Conservation (phyloP, 2,888 invertebrate species). For the Beris chalybata region DNA sequence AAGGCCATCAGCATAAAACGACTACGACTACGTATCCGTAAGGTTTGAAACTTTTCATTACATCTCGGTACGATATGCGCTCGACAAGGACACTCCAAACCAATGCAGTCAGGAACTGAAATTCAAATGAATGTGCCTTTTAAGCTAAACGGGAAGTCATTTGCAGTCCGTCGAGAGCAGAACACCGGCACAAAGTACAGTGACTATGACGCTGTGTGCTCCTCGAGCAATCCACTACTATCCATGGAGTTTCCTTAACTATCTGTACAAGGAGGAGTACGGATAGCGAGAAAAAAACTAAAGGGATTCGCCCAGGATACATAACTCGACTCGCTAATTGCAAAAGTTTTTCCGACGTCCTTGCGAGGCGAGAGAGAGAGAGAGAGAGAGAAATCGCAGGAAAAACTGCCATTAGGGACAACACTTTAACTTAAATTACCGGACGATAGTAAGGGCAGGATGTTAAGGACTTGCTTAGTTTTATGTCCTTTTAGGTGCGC, state of each 20-base stretch:
- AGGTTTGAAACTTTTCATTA: no score
- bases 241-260: conserved; percentile 3
- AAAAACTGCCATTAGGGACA: conserved; percentile 16
- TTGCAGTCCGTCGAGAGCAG: conserved; percentile 9
- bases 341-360: conserved; percentile 23
- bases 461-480: not conserved
- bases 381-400: not conserved
- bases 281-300: conserved; percentile 12
- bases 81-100: no score
- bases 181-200: conserved; percentile 13
- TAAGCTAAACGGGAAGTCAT: conserved; percentile 25
- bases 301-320: not conserved
- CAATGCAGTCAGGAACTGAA: not conserved
- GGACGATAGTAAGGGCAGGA: conserved; percentile 8
- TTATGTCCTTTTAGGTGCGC: not conserved
- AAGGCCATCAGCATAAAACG: no score
- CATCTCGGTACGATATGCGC: no score
- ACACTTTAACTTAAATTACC: conserved; percentile 23
- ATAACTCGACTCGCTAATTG: conserved; percentile 29
- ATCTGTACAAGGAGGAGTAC: not conserved
- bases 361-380: not conserved
- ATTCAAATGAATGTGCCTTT: conserved; percentile 28
- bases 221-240: not conserved
- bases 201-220: not conserved
- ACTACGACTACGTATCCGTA: no score